Evolutionary conservation across 2,888 invertebrate species (phyloP).

Genomic region (Brenthis daphne): DNA sequence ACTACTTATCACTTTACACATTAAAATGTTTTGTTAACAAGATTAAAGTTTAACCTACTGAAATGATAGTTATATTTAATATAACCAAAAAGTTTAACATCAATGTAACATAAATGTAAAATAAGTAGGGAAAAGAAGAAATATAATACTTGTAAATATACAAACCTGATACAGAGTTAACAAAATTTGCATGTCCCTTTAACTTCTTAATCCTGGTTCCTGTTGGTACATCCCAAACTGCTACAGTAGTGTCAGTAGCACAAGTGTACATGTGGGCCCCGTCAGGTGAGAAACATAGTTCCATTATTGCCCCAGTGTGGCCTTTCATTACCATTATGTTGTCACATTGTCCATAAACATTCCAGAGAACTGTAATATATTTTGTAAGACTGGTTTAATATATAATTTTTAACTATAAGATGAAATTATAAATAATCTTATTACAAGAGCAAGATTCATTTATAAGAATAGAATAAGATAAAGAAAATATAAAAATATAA

Average conservation of each 20-base stretch:
- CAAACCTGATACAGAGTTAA: conserved; percentile 86
- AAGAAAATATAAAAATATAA: no score
- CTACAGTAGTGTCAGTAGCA: conserved; percentile 96
- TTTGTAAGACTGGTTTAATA: background rate
- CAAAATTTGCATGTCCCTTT: conserved; percentile 91
- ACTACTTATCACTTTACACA: no score
- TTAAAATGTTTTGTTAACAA: no score
- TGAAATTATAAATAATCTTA: background rate
- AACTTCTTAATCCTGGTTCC: conserved; percentile 94
- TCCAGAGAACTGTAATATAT: conserved; percentile 91
- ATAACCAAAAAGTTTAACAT: no score
- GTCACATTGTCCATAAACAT: conserved; percentile 98
- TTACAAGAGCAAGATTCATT: background rate
- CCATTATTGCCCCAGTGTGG: conserved; percentile 97
- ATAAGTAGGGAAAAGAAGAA: background rate
- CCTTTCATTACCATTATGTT: conserved; percentile 96
- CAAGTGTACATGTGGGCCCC: conserved; percentile 94
- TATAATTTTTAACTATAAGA: background rate
- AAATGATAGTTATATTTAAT: no score
- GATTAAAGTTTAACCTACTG: no score
- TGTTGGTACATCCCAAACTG: conserved; percentile 96
- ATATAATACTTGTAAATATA: conserved; percentile 12
- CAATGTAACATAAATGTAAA: background rate
- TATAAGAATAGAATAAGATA: no score
- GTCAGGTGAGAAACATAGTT: conserved; percentile 93